Evolutionary conservation across 2,113 vertebrate genomes (phyloP), one percentile per base, ranked within the genome.

Genomic region (Garra rufa): DNA sequence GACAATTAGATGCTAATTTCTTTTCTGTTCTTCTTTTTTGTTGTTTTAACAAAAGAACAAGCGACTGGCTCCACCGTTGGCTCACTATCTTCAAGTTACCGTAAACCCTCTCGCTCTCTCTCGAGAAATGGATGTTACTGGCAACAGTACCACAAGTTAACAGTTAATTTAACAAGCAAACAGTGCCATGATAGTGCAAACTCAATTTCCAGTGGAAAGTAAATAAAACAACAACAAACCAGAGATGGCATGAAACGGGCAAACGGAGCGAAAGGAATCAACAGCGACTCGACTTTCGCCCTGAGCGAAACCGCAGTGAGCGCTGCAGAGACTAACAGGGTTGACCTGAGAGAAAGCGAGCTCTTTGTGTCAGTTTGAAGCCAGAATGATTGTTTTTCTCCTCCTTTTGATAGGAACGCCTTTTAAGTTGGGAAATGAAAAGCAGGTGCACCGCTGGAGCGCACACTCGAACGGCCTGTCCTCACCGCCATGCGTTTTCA

Each of bases 341-440:
- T 86, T 86, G 87, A 84, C 85, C 8, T 79, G 82, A 38, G 34
- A 34, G 50, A 71, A 55, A 44, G 67, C 19, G 13, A 83, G 85
- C 95, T 92, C 94, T 92, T 92, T 65, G 83, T 96, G 96, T 96
- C 95, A 95, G 92, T 67, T 50, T 71, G 80, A 82, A 93, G 94
- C 93, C 91, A 90, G 97, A 97, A 96, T 94, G 57, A 93, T 90
- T 96, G 95, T 95, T 96, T 94, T 95, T 94, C 93, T 94, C 92
- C 91, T 95, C 86, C 96, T 96, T 98, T 97, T 97, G 96, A 98
- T 97, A 96, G 94, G 89, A 93, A 94, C 93, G 92, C 93, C 97
- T 99, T 98, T 99, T 94, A 99, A 96, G 97, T 97, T 92, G 92
- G 96, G 96, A 99, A 98, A 99, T 98, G 93, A 94, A 95, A 98